A percentile compares a stretch with the other conserved stretches of the same genome.
phyloP scores from a whole-genome alignment of 2,797 vertebrate genomes.

The Borostomias antarcticus region DNA sequence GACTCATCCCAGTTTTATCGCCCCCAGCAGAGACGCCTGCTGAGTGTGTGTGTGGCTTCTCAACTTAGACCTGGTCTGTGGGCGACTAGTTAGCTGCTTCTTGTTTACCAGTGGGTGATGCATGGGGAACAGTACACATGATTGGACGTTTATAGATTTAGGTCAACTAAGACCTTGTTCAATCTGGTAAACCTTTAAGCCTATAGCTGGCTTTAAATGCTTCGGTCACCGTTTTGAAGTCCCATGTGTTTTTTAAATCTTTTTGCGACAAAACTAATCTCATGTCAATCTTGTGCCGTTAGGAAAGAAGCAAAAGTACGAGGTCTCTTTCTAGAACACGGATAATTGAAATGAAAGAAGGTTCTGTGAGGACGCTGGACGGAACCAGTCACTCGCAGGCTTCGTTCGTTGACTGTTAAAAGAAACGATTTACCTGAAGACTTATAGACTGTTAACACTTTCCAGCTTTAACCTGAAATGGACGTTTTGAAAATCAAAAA shows the following conservation, averaged over 20 bases:
- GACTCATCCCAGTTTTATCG: not conserved
- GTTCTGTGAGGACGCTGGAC: constrained; percentile 31
- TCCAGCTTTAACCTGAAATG: constrained; percentile 70
- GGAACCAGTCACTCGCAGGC: constrained; percentile 65
- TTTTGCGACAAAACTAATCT: constrained; percentile 15
- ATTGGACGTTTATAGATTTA: constrained; percentile 19
- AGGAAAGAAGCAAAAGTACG: constrained; percentile 41
- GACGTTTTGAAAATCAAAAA: constrained; percentile 51
- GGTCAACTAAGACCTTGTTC: constrained; percentile 33
- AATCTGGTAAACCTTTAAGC: constrained; percentile 34
- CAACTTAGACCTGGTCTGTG: constrained; percentile 40
- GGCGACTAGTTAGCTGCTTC: constrained; percentile 40
- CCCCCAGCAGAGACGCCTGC: constrained; percentile 34
- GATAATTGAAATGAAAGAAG: constrained; percentile 43
- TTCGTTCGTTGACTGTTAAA: constrained; percentile 59
- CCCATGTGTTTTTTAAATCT: constrained; percentile 13
- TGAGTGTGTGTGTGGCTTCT: constrained; percentile 16
- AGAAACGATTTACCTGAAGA: constrained; percentile 72
- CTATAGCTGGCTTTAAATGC: constrained; percentile 40
- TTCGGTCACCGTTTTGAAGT: constrained; percentile 32
- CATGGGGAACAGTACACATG: constrained; percentile 5
- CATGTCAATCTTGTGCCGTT: constrained; percentile 33
- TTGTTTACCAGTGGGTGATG: not conserved
- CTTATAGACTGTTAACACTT: constrained; percentile 81
- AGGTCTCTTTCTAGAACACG: constrained; percentile 24